Conservation (phyloP, 2,797 vertebrate species). For the Melanotaenia trifasciata region DNA sequence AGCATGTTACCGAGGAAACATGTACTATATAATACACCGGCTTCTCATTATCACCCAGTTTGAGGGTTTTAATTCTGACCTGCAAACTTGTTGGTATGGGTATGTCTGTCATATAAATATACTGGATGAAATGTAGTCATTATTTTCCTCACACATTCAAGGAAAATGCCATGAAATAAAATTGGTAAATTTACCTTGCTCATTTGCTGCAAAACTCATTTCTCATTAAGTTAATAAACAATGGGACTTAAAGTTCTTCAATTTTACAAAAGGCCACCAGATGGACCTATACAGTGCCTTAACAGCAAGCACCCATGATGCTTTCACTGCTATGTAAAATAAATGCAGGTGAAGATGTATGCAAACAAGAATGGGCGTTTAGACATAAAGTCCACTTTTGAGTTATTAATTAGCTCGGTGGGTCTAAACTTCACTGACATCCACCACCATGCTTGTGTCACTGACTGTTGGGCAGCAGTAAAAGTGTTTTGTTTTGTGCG, state of each 20-base stretch:
- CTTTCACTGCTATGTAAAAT: conserved; percentile 28
- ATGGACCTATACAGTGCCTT: conserved; percentile 46
- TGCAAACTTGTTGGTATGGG: too few relatives aligned
- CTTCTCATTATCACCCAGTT: too few relatives aligned
- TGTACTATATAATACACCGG: too few relatives aligned
- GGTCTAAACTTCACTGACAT: not conserved
- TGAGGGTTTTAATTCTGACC: too few relatives aligned
- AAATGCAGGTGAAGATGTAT: conserved; percentile 3
- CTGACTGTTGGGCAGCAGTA: not conserved
- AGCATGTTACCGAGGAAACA: too few relatives aligned
- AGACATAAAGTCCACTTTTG: conserved; percentile 13
- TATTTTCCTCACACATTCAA: not conserved
- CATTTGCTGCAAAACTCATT: not conserved
- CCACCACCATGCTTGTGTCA: not conserved
- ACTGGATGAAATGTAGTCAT: not conserved
- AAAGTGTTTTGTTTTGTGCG: not conserved
- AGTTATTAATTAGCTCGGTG: not conserved
- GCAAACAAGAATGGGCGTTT: conserved; percentile 19
- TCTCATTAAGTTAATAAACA: not conserved
- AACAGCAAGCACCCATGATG: not conserved
- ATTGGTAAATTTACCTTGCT: not conserved
- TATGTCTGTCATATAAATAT: too few relatives aligned
- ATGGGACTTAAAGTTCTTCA: not conserved
- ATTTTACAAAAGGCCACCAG: conserved; percentile 56
- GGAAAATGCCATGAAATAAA: not conserved